These are phyloP conservation scores for Diprion similis DNA, from an alignment of 1,140 invertebrate genomes.

Conservation along the genomic window DNA sequence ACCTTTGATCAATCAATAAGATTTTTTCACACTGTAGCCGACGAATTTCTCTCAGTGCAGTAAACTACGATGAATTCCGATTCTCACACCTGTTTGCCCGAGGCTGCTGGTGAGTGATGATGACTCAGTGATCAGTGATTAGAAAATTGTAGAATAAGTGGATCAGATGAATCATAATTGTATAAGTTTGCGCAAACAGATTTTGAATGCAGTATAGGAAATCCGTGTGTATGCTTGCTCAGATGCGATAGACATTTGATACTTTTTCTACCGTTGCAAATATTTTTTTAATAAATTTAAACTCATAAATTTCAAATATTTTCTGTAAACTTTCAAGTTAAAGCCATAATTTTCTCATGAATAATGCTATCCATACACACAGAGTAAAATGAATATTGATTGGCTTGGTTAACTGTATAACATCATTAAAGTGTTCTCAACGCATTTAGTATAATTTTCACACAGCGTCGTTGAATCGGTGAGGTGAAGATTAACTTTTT, in stretches of 20 bases:
- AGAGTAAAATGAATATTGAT: constrained; percentile 9
- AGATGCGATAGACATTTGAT: background rate
- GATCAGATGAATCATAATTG: background rate
- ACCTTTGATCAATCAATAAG: background rate
- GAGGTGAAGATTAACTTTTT: background rate
- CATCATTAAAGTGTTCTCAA: background rate
- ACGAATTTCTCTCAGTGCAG: background rate
- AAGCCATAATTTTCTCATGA: background rate
- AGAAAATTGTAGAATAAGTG: background rate
- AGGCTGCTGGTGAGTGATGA: constrained; percentile 40
- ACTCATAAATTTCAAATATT: background rate
- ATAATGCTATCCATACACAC: constrained; percentile 8
- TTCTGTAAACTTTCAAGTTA: constrained; percentile 16
- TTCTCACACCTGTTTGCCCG: constrained; percentile 43
- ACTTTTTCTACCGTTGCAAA: background rate
- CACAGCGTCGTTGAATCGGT: too few relatives aligned
- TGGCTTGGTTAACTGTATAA: constrained; percentile 3
- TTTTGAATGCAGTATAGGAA: background rate
- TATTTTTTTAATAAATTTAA: background rate
- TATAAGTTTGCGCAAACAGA: background rate
- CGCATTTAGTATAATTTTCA: background rate
- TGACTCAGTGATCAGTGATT: background rate
- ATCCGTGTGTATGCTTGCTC: background rate
- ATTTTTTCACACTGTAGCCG: background rate
- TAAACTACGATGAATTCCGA: constrained; percentile 42